A percentile compares a stretch with the other conserved stretches of the same genome.
phyloP scores from a whole-genome alignment of 2,888 invertebrate species.

The Drosophila anomelani region DNA sequence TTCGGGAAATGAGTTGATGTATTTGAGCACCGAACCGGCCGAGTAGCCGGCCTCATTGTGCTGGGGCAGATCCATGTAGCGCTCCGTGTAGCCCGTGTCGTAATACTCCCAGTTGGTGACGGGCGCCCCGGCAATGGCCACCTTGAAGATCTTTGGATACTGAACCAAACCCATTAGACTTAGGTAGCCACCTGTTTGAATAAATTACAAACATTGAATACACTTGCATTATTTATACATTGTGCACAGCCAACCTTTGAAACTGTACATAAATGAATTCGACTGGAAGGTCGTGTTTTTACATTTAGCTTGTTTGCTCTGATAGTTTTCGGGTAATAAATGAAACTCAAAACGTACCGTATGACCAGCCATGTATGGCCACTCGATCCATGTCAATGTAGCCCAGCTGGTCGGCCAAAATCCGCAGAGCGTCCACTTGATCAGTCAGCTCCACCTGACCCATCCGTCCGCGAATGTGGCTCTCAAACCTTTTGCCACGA shows the following conservation, averaged over 20 bases:
- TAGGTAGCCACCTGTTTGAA: conserved; percentile 91
- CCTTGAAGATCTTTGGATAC: conserved; percentile 96
- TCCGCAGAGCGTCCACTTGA: conserved; percentile 96
- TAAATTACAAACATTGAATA: conserved; percentile 4
- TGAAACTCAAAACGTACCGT: conserved; percentile 87
- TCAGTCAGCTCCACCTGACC: conserved; percentile 97
- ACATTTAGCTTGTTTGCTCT: not conserved
- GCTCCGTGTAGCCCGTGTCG: conserved; percentile 99
- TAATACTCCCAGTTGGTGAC: conserved; percentile 99
- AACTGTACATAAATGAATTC: not conserved
- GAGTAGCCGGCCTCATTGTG: conserved; percentile 92
- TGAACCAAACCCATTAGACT: conserved; percentile 97
- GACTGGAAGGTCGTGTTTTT: not conserved
- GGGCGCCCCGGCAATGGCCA: conserved; percentile 98
- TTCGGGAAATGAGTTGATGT: conserved; percentile 95
- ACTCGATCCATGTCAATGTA: conserved; percentile 96
- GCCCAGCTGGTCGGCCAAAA: conserved; percentile 92
- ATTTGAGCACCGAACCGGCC: conserved; percentile 93
- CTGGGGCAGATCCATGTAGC: conserved; percentile 96
- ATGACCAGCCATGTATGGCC: conserved; percentile 99
- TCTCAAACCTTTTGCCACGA: conserved; percentile 96
- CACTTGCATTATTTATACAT: not conserved
- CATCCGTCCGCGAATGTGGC: conserved; percentile 94
- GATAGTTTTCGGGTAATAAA: not conserved
- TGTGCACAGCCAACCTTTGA: not conserved